phyloP scores from a whole-genome alignment of 2,797 vertebrate genomes.

The Adrianichthys oophorus region DNA sequence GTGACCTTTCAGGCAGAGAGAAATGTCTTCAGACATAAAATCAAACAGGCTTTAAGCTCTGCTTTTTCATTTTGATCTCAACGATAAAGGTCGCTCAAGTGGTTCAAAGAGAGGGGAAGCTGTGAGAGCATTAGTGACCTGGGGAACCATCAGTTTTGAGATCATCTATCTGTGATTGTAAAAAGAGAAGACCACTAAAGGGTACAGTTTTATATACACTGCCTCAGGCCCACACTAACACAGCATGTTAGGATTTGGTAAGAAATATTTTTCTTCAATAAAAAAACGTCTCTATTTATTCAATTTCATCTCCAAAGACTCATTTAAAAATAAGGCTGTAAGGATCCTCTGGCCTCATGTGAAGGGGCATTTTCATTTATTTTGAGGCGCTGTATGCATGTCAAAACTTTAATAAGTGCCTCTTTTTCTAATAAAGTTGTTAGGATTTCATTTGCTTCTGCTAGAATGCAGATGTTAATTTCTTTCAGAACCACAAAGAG shows the following conservation, averaged over 20 bases:
- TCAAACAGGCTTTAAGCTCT: neutral
- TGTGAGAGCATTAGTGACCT: neutral
- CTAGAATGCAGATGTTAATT: no score
- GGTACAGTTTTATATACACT: no score
- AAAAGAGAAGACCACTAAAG: no score
- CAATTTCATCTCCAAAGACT: conserved; percentile 10
- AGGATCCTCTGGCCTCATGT: neutral
- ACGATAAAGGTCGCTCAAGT: neutral
- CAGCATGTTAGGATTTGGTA: conserved; percentile 6
- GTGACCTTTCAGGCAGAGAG: neutral
- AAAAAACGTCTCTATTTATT: conserved; percentile 39
- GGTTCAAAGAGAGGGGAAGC: neutral
- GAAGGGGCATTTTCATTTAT: neutral
- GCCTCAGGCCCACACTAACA: conserved; percentile 23
- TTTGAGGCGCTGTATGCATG: no score
- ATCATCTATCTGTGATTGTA: no score
- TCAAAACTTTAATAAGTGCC: no score
- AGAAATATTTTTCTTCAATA: conserved; percentile 13
- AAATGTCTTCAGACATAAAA: neutral
- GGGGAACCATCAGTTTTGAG: conserved; percentile 1
- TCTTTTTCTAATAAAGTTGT: no score
- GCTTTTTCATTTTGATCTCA: neutral
- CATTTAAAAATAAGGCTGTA: conserved; percentile 8
- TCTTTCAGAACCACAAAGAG: neutral
- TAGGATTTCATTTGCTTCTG: no score